phyloP scores from a whole-genome alignment of 2,888 invertebrate species.

The Tenthredo amoena region DNA sequence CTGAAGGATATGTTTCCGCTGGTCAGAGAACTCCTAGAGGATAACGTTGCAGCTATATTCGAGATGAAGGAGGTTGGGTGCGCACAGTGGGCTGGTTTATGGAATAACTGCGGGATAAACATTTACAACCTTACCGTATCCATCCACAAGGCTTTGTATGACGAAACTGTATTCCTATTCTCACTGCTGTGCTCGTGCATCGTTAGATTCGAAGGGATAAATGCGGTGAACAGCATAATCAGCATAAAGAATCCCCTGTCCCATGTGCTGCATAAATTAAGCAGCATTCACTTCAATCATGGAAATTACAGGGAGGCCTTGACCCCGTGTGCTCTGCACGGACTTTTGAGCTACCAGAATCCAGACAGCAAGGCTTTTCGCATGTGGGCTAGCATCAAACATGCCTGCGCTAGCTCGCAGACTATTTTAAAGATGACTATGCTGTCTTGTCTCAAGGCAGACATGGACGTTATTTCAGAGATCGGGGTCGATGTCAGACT shows the following conservation, averaged over 20 bases:
- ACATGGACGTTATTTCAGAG: slow-evolving; percentile 60
- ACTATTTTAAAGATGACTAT: slow-evolving; percentile 60
- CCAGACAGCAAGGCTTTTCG: slow-evolving; percentile 67
- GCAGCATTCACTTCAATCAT: slow-evolving; percentile 60
- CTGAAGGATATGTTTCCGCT: slow-evolving; percentile 56
- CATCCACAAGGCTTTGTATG: slow-evolving; percentile 60
- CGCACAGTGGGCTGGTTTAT: slow-evolving; percentile 64
- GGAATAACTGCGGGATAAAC: slow-evolving; percentile 63
- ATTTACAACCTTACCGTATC: slow-evolving; percentile 68
- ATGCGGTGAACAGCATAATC: slow-evolving; percentile 48
- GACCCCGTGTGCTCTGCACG: slow-evolving; percentile 67
- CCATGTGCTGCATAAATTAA: slow-evolving; percentile 63
- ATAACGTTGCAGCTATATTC: slow-evolving; percentile 57
- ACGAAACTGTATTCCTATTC: slow-evolving; percentile 61
- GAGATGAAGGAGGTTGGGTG: slow-evolving; percentile 63
- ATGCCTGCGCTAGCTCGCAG: slow-evolving; percentile 59
- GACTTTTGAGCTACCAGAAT: slow-evolving; percentile 64
- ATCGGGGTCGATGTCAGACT: slow-evolving; percentile 64
- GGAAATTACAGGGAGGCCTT: slow-evolving; percentile 68
- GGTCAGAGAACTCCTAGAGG: slow-evolving; percentile 57
- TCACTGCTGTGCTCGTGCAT: slow-evolving; percentile 63
- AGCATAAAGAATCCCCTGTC: slow-evolving; percentile 54
- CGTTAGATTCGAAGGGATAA: slow-evolving; percentile 62
- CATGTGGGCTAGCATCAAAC: slow-evolving; percentile 70
- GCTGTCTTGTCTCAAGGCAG: slow-evolving; percentile 64